Evolutionary conservation across 2,113 vertebrate species (phyloP), one percentile per base, ranked within the genome.

Genomic region (Lepidothrix coronata): DNA sequence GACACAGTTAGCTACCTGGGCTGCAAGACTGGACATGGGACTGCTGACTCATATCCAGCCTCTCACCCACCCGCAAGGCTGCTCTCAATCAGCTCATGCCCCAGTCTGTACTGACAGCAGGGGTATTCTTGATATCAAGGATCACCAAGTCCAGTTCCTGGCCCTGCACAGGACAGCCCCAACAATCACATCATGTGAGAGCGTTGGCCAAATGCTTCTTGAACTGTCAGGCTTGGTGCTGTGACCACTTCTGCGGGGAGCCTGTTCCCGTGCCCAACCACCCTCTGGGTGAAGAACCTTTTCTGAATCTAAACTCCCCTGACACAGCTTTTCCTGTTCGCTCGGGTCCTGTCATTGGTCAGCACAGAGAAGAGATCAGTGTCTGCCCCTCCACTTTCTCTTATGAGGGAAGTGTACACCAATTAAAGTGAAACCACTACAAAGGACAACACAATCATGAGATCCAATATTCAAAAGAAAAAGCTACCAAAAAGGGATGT

Each of bases 111-210:
- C 1, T 46, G 54, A 61, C 8, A 61, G 11, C 5, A 13, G 16
- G 13, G 11, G 11, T 14, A 35, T 7, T 37, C 20, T n/a, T 62
- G n/a, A 41, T n/a, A 76, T 25, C 21, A 41, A 46, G 17, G 20
- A 68, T 10, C 20, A 35, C 3, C 0, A 0, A 31, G 23, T 22
- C 24, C 16, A 68, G 1, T 21, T 68, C 17, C 20, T 61, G 14
- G 39, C 20, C 7, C 28, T 30, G 24, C 23, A 82, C 11, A 67
- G 24, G 24, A 75, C 12, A 39, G 43, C 16, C 33, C 28, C 10
- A 54, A n/a, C 8, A 18, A 21, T n/a, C 46, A 52, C 28, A 39
- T 2, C 10, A 11, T 2, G 3, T n/a, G 16, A 75, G 15, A 75
- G 22, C 2, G 2, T 4, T 68, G 33, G 25, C 30, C n/a, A 61